Conservation (phyloP, 1,140 invertebrate genomes). For the Ptiloglossa arizonensis region DNA sequence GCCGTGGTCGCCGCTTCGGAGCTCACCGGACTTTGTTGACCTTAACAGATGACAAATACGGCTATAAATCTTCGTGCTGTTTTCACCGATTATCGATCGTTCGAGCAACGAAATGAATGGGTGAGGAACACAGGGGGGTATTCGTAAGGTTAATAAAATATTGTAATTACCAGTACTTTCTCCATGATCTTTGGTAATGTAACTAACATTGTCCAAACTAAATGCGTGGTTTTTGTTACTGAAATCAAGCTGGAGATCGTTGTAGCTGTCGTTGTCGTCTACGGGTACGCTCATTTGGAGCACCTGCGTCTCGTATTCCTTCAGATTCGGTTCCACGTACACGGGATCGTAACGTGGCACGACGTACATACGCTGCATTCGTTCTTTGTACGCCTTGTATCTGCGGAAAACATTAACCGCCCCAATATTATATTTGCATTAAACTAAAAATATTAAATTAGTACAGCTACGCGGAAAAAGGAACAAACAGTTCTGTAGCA, state of each 20-base stretch:
- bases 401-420: conserved; percentile 72
- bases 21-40: conserved; percentile 90
- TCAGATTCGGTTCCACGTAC: conserved; percentile 89
- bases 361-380: conserved; percentile 88
- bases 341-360: conserved; percentile 91
- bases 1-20: conserved; percentile 91
- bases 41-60: conserved; percentile 72
- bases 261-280: conserved; percentile 88
- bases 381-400: conserved; percentile 91
- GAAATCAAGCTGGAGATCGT: conserved; percentile 92
- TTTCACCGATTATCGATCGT: not conserved
- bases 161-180: conserved; percentile 78
- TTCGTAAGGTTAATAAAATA: not conserved
- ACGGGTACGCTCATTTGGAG: conserved; percentile 93
- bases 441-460: not conserved
- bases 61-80: not conserved
- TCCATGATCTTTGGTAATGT: conserved; percentile 91
- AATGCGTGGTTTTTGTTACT: conserved; percentile 93
- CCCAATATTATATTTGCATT: not conserved
- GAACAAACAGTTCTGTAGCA: not conserved
- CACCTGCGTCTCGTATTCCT: conserved; percentile 94
- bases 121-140: not conserved
- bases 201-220: conserved; percentile 91
- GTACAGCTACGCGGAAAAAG: not conserved
- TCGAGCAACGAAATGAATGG: too few species aligned